phyloP scores from a whole-genome alignment of 2,888 invertebrate genomes.

The Heliconius cydno region DNA sequence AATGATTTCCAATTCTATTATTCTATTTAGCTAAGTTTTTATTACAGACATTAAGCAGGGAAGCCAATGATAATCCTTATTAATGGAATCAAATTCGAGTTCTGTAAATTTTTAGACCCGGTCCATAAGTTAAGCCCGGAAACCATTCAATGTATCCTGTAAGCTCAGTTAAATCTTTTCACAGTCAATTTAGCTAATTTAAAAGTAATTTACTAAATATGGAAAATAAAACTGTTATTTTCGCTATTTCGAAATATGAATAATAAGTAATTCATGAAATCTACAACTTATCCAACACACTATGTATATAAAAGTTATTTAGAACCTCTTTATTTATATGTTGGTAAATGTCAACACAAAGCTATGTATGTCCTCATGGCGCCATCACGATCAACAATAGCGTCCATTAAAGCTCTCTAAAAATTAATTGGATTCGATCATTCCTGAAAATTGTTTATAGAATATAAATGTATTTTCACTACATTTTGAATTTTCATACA shows the following conservation, averaged over 20 bases:
- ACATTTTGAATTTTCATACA: background rate
- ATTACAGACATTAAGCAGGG: too few relatives aligned
- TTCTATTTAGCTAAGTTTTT: too few relatives aligned
- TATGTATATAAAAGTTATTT: background rate
- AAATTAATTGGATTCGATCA: constrained; percentile 22
- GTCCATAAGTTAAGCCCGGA: background rate
- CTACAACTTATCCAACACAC: too few relatives aligned
- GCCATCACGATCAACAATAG: constrained; percentile 14
- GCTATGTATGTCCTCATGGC: background rate
- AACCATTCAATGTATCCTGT: background rate
- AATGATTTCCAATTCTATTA: too few relatives aligned
- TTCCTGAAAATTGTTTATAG: background rate
- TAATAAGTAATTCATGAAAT: too few relatives aligned
- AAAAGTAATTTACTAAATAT: background rate
- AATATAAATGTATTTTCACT: background rate
- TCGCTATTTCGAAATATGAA: too few relatives aligned
- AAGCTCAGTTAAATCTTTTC: background rate
- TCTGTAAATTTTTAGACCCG: background rate
- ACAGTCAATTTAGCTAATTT: background rate
- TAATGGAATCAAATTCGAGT: background rate
- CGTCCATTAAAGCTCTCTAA: constrained; percentile 16
- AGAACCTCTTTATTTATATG: background rate
- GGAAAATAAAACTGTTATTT: too few relatives aligned
- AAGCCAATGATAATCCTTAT: too few relatives aligned
- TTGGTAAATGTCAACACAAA: background rate